Percentiles rank a stretch among this genome's conserved stretches.
Conservation (phyloP, 2,888 invertebrate species). For the Patella depressa region DNA sequence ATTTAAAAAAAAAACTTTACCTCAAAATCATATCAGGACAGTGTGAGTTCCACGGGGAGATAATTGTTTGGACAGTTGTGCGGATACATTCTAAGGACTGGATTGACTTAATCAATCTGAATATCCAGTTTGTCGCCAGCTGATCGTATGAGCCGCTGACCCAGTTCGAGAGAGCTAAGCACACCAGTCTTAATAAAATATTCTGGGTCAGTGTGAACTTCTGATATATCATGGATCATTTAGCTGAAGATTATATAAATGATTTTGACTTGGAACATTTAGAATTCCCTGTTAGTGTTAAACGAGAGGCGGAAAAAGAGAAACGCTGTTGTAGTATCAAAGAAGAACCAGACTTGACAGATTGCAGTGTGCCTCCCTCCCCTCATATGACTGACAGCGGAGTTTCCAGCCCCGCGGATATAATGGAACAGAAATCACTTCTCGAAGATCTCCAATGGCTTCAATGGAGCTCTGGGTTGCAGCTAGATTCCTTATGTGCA, state of each 20-base stretch:
- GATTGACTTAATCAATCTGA: neutral
- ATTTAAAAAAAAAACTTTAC: neutral
- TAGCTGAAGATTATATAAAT: slow-evolving; percentile 61
- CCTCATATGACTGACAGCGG: slow-evolving; percentile 44
- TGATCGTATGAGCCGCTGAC: slow-evolving; percentile 15
- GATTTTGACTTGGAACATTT: slow-evolving; percentile 63
- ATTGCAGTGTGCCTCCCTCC: slow-evolving; percentile 38
- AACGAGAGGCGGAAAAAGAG: slow-evolving; percentile 49
- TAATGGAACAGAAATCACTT: slow-evolving; percentile 41
- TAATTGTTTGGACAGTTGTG: neutral
- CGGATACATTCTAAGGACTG: neutral
- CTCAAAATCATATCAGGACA: slow-evolving; percentile 9
- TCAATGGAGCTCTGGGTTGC: slow-evolving; percentile 31
- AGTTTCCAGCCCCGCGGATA: slow-evolving; percentile 54
- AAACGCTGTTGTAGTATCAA: slow-evolving; percentile 37
- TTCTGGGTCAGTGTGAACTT: slow-evolving; percentile 11
- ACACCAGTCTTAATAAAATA: slow-evolving; percentile 17
- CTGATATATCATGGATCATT: slow-evolving; percentile 44
- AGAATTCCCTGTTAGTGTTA: slow-evolving; percentile 46
- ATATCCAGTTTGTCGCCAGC: neutral
- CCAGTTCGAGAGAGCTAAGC: slow-evolving; percentile 21
- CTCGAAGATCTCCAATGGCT: slow-evolving; percentile 56
- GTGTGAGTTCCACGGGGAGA: too few relatives aligned
- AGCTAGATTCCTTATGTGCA: slow-evolving; percentile 27
- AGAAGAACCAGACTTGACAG: slow-evolving; percentile 29